Evolutionary conservation across 2,113 vertebrate genomes (phyloP).

Genomic region (Hypocryptadius cinnamomeus): DNA sequence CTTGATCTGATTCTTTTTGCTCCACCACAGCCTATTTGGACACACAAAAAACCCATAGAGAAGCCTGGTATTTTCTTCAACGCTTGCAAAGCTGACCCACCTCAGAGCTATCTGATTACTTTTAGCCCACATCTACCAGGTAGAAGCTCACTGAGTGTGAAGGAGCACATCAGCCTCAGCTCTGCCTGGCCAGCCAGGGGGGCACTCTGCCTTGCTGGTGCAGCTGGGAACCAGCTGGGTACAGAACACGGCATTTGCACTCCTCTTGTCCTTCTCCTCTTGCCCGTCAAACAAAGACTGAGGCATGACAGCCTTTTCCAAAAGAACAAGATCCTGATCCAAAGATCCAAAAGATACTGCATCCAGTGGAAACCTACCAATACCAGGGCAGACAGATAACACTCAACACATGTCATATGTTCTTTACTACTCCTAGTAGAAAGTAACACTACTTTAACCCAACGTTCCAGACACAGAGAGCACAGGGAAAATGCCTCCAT

Average conservation of each 20-base stretch:
- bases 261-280: not conserved
- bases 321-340: not conserved
- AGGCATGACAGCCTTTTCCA: not conserved
- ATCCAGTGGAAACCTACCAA: not conserved
- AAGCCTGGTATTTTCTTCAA: not conserved
- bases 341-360: not conserved
- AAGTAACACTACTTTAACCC: not conserved
- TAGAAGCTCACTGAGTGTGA: not conserved
- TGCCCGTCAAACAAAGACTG: not conserved
- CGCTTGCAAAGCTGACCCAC: not conserved
- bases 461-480: not conserved
- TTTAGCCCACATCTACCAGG: not conserved
- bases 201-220: not conserved
- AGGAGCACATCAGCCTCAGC: not conserved
- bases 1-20: not conserved
- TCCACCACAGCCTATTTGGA: not conserved
- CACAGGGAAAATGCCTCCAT: not conserved
- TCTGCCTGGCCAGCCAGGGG: not conserved
- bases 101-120: not conserved
- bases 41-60: accelerated
- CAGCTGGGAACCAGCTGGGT: not conserved
- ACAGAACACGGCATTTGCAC: not conserved
- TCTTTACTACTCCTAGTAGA: not conserved
- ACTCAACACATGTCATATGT: not conserved
- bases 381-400: not conserved